phyloP scores from a whole-genome alignment of 23 tunicate species.

The Clavelina lepadiformis region DNA sequence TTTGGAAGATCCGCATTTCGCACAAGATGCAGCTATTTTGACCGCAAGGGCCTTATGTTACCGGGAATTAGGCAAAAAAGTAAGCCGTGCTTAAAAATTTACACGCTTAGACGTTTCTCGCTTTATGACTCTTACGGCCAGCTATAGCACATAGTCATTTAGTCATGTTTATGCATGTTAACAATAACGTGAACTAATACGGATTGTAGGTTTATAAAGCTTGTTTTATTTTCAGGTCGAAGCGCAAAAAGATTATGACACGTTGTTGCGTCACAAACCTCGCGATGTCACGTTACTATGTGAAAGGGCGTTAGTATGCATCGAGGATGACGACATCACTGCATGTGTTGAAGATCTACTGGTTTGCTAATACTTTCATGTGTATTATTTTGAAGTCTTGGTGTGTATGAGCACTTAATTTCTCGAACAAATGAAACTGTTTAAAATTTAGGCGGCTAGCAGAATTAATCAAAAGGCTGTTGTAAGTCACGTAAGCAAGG shows the following conservation, averaged over 20 bases:
- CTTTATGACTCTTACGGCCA: too few species aligned
- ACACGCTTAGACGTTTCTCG: too few species aligned
- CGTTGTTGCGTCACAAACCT: slow-evolving; percentile 50
- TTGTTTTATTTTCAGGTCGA: slow-evolving; percentile 28
- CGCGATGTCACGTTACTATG: slow-evolving; percentile 54
- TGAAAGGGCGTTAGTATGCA: slow-evolving; percentile 60
- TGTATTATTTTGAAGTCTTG: too few species aligned
- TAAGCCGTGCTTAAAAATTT: slow-evolving; percentile 13
- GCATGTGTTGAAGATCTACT: slow-evolving; percentile 45
- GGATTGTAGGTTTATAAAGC: too few species aligned
- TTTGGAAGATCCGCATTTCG: slow-evolving; percentile 24
- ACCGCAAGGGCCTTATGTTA: slow-evolving; percentile 75
- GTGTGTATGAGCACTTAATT: too few species aligned
- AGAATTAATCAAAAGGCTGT: slow-evolving; percentile 43
- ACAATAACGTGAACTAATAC: too few species aligned
- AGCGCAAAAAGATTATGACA: slow-evolving; percentile 72
- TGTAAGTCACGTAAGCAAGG: slow-evolving; percentile 35
- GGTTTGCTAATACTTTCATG: too few species aligned
- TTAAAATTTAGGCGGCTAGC: slow-evolving; percentile 39
- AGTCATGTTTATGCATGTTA: too few species aligned
- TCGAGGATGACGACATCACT: slow-evolving; percentile 56
- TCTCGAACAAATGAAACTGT: background rate
- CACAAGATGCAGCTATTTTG: slow-evolving; percentile 31
- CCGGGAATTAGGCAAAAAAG: slow-evolving; percentile 78
- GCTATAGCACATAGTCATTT: too few species aligned